Evolutionary conservation across 2,797 vertebrate genomes (phyloP), one percentile per base, ranked within the genome.

Genomic region (Miichthys miiuy): DNA sequence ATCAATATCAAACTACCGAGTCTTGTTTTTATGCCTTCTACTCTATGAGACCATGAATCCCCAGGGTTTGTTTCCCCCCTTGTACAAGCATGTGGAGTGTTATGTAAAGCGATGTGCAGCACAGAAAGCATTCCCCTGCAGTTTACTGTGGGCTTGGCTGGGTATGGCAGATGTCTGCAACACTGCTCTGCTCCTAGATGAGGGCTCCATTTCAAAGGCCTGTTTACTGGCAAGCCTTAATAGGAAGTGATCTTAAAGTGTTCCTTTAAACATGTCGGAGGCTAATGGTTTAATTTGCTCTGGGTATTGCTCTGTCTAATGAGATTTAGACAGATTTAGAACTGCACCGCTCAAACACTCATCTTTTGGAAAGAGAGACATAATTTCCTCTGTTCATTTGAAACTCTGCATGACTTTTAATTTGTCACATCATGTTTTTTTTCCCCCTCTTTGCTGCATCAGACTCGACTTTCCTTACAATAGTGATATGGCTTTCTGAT

Each of bases 111-210:
- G 88, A 90, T 84, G 77, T 81, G 85, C 6, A 85, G 68, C 73
- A 81, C 76, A 75, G 82, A 90, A 79, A 83, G 44, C 82, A 73
- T 87, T 90, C 84, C 83, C 88, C 84, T 93, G 93, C 90, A 94
- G 87, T 91, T 92, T 89, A 89, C 85, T 91, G 87, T 75, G 92
- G 93, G 92, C 91, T 94, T 87, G 92, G 87, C 87, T 92, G 91
- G 89, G 89, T 88, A 86, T 95, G 93, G 94, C 94, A 96, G 92
- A 95, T 95, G 93, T 95, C 94, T 93, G 91, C 92, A 92, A 83
- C 92, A 86, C 89, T 93, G 87, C 85, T 86, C 86, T 47, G 88
- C 92, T 88, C 85, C 18, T 81, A 90, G 89, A 87, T 90, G 89
- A 92, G 93, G 90, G 91, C 91, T 94, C 88, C 68, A 83, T 95